Conservation (phyloP, 2,113 vertebrate species). For the Alouatta palliata region DNA sequence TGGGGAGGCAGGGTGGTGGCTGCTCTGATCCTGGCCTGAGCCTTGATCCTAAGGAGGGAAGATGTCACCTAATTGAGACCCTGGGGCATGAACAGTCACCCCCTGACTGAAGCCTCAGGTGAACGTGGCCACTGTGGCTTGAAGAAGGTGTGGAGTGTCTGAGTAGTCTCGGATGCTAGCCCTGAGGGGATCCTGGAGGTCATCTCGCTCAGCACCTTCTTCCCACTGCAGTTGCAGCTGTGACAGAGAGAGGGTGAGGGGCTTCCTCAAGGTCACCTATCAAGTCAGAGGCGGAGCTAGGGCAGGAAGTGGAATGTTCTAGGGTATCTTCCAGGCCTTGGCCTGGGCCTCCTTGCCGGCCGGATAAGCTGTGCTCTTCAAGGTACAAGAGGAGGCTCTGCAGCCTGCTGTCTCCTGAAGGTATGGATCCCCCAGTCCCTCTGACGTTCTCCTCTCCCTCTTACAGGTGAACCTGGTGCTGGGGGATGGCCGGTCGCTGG, state of each 20-base stretch:
- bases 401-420: rapidly evolving
- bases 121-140: rapidly evolving
- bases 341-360: neutral
- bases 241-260: neutral
- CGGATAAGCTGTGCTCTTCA: rapidly evolving
- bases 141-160: rapidly evolving
- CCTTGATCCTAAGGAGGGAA: neutral
- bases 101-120: neutral
- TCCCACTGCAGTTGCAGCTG: neutral
- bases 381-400: too few relatives aligned
- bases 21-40: neutral
- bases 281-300: neutral
- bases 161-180: too few relatives aligned
- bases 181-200: neutral
- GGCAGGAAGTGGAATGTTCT: neutral
- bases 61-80: neutral
- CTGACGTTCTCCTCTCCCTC: neutral
- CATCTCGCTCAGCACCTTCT: neutral
- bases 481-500: constrained; percentile 94
- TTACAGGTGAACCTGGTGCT: constrained; percentile 95
- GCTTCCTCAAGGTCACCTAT: neutral
- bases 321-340: neutral
- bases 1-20: neutral
- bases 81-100: neutral
- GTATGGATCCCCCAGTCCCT: neutral